Evolutionary conservation across 2,113 vertebrate genomes (phyloP).

Genomic region (Tragelaphus buxtoni): DNA sequence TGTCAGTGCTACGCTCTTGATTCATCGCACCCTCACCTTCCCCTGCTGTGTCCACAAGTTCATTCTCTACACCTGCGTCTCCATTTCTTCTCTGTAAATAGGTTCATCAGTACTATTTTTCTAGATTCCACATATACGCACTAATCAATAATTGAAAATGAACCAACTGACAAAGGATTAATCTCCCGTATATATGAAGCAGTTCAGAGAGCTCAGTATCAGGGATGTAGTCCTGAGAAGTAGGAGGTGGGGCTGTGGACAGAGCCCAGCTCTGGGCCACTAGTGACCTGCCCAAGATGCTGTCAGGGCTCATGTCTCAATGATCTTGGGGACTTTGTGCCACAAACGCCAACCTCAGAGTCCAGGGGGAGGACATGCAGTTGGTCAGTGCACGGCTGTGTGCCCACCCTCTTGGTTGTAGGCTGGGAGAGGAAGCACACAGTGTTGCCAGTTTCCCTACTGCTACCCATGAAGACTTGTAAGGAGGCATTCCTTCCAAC

Average conservation of each 20-base stretch:
- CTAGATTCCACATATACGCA: neutral
- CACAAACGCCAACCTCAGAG: neutral
- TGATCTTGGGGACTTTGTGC: neutral
- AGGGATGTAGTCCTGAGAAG: neutral
- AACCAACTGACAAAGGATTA: neutral
- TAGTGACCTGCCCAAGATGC: neutral
- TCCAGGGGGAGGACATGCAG: neutral
- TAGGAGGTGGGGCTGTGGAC: neutral
- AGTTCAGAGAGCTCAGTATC: neutral
- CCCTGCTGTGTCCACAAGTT: neutral
- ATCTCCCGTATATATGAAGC: neutral
- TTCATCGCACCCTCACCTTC: neutral
- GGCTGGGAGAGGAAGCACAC: neutral
- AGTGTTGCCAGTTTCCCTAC: neutral
- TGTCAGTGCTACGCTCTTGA: neutral
- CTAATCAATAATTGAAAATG: neutral
- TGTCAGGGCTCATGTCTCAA: neutral
- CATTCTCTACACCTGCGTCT: neutral
- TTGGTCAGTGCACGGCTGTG: rapidly evolving
- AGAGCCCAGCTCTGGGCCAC: neutral
- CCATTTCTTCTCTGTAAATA: neutral
- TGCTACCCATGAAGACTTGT: neutral
- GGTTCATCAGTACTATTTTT: neutral
- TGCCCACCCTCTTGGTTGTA: neutral
- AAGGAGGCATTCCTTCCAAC: neutral